Evolutionary conservation across 1,140 invertebrate genomes (phyloP).

Genomic region (Aphelinus certus): DNA sequence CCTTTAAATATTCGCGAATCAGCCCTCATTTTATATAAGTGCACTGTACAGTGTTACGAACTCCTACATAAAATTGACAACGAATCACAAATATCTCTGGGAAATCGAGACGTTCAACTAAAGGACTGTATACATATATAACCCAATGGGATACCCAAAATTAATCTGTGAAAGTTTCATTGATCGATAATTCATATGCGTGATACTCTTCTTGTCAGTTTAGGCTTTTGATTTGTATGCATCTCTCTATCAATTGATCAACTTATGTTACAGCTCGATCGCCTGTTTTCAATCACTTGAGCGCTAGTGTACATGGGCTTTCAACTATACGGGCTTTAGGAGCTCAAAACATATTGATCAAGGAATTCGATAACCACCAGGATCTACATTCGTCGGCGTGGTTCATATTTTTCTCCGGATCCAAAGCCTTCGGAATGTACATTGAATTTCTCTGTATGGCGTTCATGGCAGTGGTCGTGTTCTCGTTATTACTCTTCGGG

Average conservation of each 20-base stretch:
- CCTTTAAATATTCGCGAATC: too few relatives aligned
- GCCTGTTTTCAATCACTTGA: slow-evolving; percentile 82
- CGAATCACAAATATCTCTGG: too few relatives aligned
- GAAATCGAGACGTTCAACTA: too few relatives aligned
- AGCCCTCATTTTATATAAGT: too few relatives aligned
- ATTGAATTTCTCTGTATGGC: slow-evolving; percentile 74
- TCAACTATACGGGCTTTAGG: slow-evolving; percentile 74
- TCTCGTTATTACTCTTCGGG: slow-evolving; percentile 70
- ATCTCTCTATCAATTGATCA: not conserved
- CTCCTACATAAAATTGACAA: too few relatives aligned
- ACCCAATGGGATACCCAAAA: too few relatives aligned
- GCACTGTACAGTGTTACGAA: too few relatives aligned
- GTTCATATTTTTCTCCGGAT: slow-evolving; percentile 66
- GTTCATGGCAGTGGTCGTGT: slow-evolving; percentile 71
- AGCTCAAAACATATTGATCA: slow-evolving; percentile 52
- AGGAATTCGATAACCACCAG: slow-evolving; percentile 60
- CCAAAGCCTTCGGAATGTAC: slow-evolving; percentile 77
- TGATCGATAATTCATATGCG: not conserved
- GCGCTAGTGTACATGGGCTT: slow-evolving; percentile 74
- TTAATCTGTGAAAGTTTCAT: too few relatives aligned
- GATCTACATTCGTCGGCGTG: slow-evolving; percentile 41
- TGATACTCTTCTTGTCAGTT: too few relatives aligned
- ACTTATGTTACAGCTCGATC: slow-evolving; percentile 69
- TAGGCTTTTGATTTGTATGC: too few relatives aligned
- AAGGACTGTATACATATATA: too few relatives aligned